Base-by-base conservation (phyloP, 2,888 invertebrate genomes). In the Tachina fera region DNA sequence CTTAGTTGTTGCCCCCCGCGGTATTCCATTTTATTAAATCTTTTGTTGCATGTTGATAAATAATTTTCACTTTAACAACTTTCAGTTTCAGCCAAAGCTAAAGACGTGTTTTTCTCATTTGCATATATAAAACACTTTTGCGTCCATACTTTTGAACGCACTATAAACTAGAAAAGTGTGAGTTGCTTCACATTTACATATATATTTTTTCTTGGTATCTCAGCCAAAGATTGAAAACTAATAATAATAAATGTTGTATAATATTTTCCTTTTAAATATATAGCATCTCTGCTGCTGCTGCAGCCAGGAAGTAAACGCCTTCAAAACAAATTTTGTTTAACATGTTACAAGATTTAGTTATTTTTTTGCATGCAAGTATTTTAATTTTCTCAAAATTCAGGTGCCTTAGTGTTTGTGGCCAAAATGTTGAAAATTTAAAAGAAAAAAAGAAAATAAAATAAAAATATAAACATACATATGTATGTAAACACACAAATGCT, bases 281-380 rank as follows among this genome's bases (percentile, higher is more conserved):
- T 19, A n/a, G 3, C 13, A n/a, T 41, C 49, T 22, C 2, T 31
- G 31, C 4, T 47, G 19, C 22, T 58, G 68, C 53, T 41, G 45
- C 76, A 77, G 84, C 81, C 86, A 81, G 87, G 87, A 87, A 87
- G 85, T 87, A 74, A 87, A 85, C 85, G 83, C 83, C 84, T 87
- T 70, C 49, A 11, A 60, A 31, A 76, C 31, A 65, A 58, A 45
- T 63, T 79, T 71, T 58, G n/a, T 71, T 76, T 70, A 39, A 49
- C 78, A 72, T 49, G 5, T 31, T 65, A 68, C 63, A 61, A 19
- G 47, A 70, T 76, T 76, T 72, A 83, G 72, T 45, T 61, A 43
- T 61, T 61, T 75, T 9, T 58, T 75, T 58, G 58, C 70, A 31
- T 49, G 39, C 49, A 75, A 53, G 49, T 39, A 19, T 41, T 22